phyloP scores from a whole-genome alignment of 2,797 vertebrate species.

The Enteromius paludinosus region DNA sequence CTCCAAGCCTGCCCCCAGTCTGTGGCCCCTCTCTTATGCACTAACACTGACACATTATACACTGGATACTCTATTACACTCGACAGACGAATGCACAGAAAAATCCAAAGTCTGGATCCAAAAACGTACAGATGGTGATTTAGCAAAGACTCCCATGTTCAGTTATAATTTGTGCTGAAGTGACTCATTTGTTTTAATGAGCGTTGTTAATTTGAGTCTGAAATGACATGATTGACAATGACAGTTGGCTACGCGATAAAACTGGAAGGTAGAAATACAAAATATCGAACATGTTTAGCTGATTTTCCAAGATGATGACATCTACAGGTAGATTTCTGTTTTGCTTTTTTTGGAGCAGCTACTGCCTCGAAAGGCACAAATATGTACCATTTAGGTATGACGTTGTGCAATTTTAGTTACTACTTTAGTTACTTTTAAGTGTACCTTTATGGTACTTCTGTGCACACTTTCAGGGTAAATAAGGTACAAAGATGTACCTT shows the following conservation, averaged over 20 bases:
- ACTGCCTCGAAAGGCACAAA: neutral
- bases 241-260: neutral
- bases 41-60: constrained; percentile 43
- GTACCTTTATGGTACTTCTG: neutral
- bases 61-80: constrained; percentile 29
- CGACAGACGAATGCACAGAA: constrained; percentile 5
- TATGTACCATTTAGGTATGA: neutral
- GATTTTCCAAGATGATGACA: neutral
- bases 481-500: neutral
- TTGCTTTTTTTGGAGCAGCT: neutral
- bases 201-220: neutral
- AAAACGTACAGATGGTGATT: neutral
- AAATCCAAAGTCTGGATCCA: constrained; percentile 5
- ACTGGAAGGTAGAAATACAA: neutral
- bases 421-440: neutral
- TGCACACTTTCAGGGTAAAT: neutral
- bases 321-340: neutral
- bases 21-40: constrained; percentile 2
- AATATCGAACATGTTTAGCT: neutral
- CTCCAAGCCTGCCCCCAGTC: neutral
- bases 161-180: neutral
- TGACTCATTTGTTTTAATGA: neutral
- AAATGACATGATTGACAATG: neutral
- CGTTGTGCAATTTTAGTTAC: neutral
- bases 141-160: neutral